These are phyloP conservation scores for Aleadryas rufinucha DNA, from an alignment of 2,113 vertebrate genomes.

Conservation along the genomic window DNA sequence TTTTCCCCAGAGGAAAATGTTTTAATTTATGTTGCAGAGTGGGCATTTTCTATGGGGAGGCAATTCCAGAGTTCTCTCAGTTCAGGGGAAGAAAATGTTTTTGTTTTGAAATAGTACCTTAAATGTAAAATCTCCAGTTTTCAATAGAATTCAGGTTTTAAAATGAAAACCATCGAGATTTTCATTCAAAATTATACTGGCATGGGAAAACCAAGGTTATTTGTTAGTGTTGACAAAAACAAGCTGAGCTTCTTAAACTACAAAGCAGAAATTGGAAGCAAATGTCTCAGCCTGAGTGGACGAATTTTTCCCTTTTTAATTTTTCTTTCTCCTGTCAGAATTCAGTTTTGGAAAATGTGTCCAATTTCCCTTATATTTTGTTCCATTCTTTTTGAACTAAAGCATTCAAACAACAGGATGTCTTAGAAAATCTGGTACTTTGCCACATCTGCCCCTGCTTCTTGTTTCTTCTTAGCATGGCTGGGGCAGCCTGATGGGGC, in stretches of 20 bases:
- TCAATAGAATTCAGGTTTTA: not conserved
- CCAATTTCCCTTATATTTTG: not conserved
- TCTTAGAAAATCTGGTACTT: not conserved
- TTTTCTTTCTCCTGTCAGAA: not conserved
- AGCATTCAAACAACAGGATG: not conserved
- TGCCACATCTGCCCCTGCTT: not conserved
- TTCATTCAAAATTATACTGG: not conserved
- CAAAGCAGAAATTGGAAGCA: not conserved
- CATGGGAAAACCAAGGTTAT: not conserved
- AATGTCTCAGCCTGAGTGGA: not conserved
- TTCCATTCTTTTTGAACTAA: not conserved
- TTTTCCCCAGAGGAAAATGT: not conserved
- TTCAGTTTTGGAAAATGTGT: not conserved
- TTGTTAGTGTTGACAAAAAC: not conserved
- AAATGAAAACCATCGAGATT: not conserved
- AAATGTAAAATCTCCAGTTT: not conserved
- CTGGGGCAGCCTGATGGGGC: not conserved
- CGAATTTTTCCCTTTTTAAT: not conserved
- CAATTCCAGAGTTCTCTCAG: not conserved
- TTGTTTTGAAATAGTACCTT: not conserved
- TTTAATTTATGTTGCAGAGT: not conserved
- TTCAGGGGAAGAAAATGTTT: not conserved
- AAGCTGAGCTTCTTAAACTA: not conserved
- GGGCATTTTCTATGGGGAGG: not conserved
- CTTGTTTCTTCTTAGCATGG: rapidly evolving